A percentile compares a stretch with the other conserved stretches of the same genome.
These are phyloP conservation scores for Etheostoma nigrum DNA, from an alignment of 2,797 vertebrate species.

Conservation along the genomic window DNA sequence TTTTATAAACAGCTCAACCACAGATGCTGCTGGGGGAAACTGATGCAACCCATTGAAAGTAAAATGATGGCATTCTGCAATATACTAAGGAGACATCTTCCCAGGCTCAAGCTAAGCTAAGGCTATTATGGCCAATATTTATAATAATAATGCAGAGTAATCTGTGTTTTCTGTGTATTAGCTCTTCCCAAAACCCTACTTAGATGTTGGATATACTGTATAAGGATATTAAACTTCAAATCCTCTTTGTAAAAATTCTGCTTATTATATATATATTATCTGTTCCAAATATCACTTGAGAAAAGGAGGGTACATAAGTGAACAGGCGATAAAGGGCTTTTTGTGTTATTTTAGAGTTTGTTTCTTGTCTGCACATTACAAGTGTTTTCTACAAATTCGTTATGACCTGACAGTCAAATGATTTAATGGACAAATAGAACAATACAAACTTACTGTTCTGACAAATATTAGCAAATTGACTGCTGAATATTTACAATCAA, in stretches of 20 bases:
- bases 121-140: conserved; percentile 19
- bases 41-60: conserved; percentile 75
- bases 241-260: background rate
- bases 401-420: background rate
- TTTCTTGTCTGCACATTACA: background rate
- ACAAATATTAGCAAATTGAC: background rate
- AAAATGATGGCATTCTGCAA: conserved; percentile 26
- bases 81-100: conserved; percentile 18
- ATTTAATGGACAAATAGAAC: conserved; percentile 8
- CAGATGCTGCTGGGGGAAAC: conserved; percentile 49
- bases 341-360: background rate
- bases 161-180: background rate
- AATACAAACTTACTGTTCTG: background rate
- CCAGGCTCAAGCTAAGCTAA: background rate
- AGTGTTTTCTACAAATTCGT: background rate
- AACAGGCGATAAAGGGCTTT: background rate
- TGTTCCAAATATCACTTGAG: background rate
- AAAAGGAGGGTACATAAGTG: background rate
- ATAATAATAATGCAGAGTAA: conserved; percentile 11
- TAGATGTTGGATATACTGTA: background rate
- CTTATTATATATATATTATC: background rate
- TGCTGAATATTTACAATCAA: conserved; percentile 1
- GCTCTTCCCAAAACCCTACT: background rate
- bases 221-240: background rate
- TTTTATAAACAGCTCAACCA: conserved; percentile 57